These are phyloP conservation scores for Aurelia sp. DNA, from an alignment of 30 jellyfish, hydroid and myxozoan species.

Conservation along the genomic window DNA sequence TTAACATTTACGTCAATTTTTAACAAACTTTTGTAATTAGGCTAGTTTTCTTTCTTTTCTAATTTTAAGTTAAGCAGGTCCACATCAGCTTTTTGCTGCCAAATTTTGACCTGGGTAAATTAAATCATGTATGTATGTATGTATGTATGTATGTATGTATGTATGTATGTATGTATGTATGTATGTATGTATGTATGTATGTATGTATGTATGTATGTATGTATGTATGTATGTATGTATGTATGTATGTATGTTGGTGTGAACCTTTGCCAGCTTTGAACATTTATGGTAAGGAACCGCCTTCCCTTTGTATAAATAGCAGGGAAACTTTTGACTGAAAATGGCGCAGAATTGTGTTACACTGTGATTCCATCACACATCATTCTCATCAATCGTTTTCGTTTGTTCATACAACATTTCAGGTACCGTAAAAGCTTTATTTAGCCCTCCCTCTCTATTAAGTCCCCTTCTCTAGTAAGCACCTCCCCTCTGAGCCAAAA, in stretches of 20 bases:
- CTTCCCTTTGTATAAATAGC: too few species aligned
- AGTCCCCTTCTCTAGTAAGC: too few species aligned
- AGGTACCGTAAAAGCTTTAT: too few species aligned
- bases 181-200: constrained; percentile 50
- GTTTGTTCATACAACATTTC: too few species aligned
- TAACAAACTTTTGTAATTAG: constrained; percentile 34
- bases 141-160: constrained; percentile 62
- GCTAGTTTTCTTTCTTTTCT: constrained; percentile 39
- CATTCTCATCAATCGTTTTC: too few species aligned
- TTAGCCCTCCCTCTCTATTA: too few species aligned
- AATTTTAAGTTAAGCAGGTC: constrained; percentile 43
- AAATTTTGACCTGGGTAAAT: background rate
- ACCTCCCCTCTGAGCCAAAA: too few species aligned
- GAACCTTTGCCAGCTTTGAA: too few species aligned
- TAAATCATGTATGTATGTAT: constrained; percentile 51
- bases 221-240: constrained; percentile 32
- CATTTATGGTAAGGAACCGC: too few species aligned
- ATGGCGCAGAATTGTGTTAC: too few species aligned
- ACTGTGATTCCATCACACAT: too few species aligned
- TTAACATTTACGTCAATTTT: constrained; percentile 45
- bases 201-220: constrained; percentile 44
- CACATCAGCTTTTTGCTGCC: constrained; percentile 31
- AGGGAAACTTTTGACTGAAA: too few species aligned
- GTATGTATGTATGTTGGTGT: constrained; percentile 27
- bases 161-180: constrained; percentile 66